Percentiles rank a stretch among this genome's conserved stretches.
Evolutionary conservation across 2,888 invertebrate species (phyloP).

Genomic region (Pterostichus madidus): DNA sequence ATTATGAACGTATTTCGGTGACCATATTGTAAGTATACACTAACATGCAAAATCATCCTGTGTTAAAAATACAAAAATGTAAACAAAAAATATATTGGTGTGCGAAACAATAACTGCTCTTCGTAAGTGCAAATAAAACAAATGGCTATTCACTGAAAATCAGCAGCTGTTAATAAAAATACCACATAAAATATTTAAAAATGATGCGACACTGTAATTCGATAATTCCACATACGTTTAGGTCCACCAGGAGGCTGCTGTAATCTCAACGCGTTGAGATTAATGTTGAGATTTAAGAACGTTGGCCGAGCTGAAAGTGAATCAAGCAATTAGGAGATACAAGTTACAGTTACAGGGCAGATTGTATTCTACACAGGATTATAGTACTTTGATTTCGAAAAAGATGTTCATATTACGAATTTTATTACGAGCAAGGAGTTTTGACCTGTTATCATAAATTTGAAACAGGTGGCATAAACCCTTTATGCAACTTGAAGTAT

Average conservation of each 20-base stretch:
- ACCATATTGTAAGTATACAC: slow-evolving; percentile 70
- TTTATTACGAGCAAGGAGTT: slow-evolving; percentile 51
- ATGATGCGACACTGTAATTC: slow-evolving; percentile 55
- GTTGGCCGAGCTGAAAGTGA: slow-evolving; percentile 96
- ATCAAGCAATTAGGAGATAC: slow-evolving; percentile 70
- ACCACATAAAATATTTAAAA: slow-evolving; percentile 60
- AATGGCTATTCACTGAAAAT: slow-evolving; percentile 54
- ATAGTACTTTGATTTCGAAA: background rate
- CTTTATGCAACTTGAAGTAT: slow-evolving; percentile 8
- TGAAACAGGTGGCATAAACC: slow-evolving; percentile 56
- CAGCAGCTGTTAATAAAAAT: slow-evolving; percentile 55
- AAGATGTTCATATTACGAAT: slow-evolving; percentile 23
- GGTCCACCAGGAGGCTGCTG: slow-evolving; percentile 86
- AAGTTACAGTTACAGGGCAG: slow-evolving; percentile 66
- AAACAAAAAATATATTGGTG: slow-evolving; percentile 38
- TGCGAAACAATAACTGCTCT: slow-evolving; percentile 31
- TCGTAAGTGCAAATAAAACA: slow-evolving; percentile 30
- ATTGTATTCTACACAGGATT: slow-evolving; percentile 41
- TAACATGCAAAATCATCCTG: slow-evolving; percentile 46
- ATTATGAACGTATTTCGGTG: slow-evolving; percentile 25
- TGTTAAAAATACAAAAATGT: slow-evolving; percentile 46
- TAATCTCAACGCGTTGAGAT: slow-evolving; percentile 93
- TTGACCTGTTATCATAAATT: slow-evolving; percentile 68
- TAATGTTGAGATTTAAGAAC: slow-evolving; percentile 98
- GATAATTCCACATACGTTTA: slow-evolving; percentile 87